Evolutionary conservation across 2,797 vertebrate genomes (phyloP).

Genomic region (Neosilurus mollespiculum): DNA sequence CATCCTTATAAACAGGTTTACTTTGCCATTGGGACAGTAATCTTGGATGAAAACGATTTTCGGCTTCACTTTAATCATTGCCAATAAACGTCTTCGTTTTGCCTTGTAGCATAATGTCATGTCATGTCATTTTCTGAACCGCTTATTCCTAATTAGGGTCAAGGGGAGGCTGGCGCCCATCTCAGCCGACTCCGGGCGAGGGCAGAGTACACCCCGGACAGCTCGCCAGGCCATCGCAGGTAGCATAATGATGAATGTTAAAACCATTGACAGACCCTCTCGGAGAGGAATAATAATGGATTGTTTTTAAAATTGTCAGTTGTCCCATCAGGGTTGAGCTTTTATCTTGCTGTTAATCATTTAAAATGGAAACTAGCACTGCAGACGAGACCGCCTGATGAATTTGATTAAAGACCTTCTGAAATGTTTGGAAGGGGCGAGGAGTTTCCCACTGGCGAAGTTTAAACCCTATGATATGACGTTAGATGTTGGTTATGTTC

Average conservation of each 20-base stretch:
- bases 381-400: neutral
- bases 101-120: too few relatives aligned
- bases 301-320: conserved; percentile 20
- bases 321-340: conserved; percentile 11
- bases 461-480: neutral
- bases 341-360: conserved; percentile 11
- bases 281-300: conserved; percentile 3
- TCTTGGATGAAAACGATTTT: neutral
- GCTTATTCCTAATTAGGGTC: too few relatives aligned
- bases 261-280: neutral
- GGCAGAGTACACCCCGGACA: too few relatives aligned
- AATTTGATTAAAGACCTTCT: conserved; percentile 5
- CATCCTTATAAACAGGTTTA: neutral
- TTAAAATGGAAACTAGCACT: conserved; percentile 13
- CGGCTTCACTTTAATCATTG: neutral
- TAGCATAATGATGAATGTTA: neutral
- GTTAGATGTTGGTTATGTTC: conserved; percentile 19
- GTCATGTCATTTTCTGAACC: too few relatives aligned
- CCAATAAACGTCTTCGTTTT: neutral
- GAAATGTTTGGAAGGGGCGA: neutral
- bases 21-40: neutral
- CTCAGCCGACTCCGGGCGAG: too few relatives aligned
- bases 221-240: too few relatives aligned
- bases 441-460: neutral
- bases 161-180: too few relatives aligned